These are phyloP conservation scores for Drosophila fungiperda DNA, from an alignment of 2,888 invertebrate species.

Conservation along the genomic window DNA sequence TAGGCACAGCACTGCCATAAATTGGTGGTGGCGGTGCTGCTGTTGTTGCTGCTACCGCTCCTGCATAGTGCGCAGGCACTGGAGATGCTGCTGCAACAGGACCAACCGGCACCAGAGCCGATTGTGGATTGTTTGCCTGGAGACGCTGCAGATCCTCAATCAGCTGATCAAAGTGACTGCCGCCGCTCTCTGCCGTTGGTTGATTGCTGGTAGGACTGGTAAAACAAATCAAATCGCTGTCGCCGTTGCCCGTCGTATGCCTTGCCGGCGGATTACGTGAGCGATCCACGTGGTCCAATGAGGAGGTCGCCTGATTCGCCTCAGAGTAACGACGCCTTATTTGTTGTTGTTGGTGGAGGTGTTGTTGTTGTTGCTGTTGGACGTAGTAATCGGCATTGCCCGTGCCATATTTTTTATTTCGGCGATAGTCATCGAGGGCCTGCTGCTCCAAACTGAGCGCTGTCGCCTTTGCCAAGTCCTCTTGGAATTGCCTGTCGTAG, in stretches of 20 bases:
- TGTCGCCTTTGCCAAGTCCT: conserved; percentile 94
- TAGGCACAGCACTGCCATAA: conserved; percentile 52
- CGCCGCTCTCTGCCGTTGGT: conserved; percentile 76
- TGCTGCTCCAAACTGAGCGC: conserved; percentile 94
- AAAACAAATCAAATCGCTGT: conserved; percentile 90
- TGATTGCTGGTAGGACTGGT: conserved; percentile 87
- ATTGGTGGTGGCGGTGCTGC: conserved; percentile 5
- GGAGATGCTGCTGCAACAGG: conserved; percentile 69
- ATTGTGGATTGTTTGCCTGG: conserved; percentile 68
- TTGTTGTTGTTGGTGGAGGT: conserved; percentile 39
- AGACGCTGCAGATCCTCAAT: conserved; percentile 87
- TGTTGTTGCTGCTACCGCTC: conserved; percentile 4
- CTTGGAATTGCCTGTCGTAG: conserved; percentile 93
- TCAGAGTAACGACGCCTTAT: conserved; percentile 78
- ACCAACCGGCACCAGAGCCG: conserved; percentile 75
- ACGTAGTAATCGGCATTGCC: conserved; percentile 43
- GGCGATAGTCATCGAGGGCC: conserved; percentile 92
- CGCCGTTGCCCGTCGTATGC: conserved; percentile 47
- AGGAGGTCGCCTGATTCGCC: conserved; percentile 35
- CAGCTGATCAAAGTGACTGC: conserved; percentile 86
- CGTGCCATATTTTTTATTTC: conserved; percentile 86
- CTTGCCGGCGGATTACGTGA: conserved; percentile 74
- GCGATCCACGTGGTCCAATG: conserved; percentile 53
- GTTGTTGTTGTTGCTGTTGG: conserved; percentile 51
- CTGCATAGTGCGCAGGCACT: conserved; percentile 31